Base-by-base conservation (phyloP, 1,140 invertebrate species). In the Coelopa frigida region DNA sequence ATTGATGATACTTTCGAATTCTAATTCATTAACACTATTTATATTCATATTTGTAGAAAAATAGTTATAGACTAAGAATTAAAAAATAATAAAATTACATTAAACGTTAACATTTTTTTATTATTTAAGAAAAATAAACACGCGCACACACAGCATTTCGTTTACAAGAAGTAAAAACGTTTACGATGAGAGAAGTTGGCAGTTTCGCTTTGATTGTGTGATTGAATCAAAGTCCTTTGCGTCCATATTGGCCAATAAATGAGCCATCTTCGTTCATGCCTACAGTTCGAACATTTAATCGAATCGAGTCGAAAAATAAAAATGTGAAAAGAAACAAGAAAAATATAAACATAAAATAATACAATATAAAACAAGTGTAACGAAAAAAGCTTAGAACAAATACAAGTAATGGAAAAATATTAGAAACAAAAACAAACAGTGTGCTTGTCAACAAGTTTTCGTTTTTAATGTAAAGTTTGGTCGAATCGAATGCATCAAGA, bases 261-360 rank as follows among this genome's bases (percentile, higher is more conserved):
- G 93, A 96, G 54, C 94, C 94, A 75, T 98, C 94, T 78, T 98
- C 94, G 77, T 93, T 95, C 86, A 97, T 90, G 73, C 87, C 88
- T 74, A 85, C 83, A 44, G 52, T 53, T 12, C 14, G 27, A 29
- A 29, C 27, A 29, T 29, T 29, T 29, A 8, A 29, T 8, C 14
- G 8, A 10, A 29, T 8, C 8, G 27, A 8, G 27, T 14, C 27
- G 27, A 8, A 14, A 14, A 10, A 10, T 10, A 29, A 29, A 8
- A 29, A 29, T 29, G 27, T 10, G 8, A 36, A 36, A 7, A 15
- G 15, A 10, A 36, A 55, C 53, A 50, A 27, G 65, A 60, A 42
- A 45, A 55, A 55, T 54, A 43, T 44, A 46, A 55, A 58, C 52
- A 50, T 60, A 58, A 53, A 57, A 56, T 52, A 15, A 40, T 38